Conservation (phyloP, 2,888 invertebrate species). For the Corbicula japonica region DNA sequence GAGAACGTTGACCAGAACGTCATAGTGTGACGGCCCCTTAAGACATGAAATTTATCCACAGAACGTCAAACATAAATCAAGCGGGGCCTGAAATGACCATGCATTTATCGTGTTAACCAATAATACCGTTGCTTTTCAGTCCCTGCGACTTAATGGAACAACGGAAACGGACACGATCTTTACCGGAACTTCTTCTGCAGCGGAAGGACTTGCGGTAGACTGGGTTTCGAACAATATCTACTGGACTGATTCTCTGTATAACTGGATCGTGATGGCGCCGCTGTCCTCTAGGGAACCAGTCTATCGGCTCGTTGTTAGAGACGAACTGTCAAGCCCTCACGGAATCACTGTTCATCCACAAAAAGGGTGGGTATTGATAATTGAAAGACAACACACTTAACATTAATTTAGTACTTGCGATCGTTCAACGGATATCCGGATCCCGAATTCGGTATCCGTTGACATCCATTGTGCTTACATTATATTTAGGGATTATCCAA, state of each 20-base stretch:
- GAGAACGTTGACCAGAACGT: no score
- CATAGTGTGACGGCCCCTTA: no score
- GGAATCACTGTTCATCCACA: slow-evolving; percentile 82
- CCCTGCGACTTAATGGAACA: slow-evolving; percentile 74
- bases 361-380: slow-evolving; percentile 75
- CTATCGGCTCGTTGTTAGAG: slow-evolving; percentile 69
- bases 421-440: no score
- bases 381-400: no score
- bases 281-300: slow-evolving; percentile 43
- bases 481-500: no score
- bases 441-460: no score
- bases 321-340: slow-evolving; percentile 80
- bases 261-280: slow-evolving; percentile 83
- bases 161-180: slow-evolving; percentile 78
- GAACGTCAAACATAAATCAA: no score
- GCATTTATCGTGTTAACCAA: no score
- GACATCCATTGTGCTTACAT: no score
- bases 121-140: slow-evolving; percentile 54
- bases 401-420: no score
- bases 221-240: slow-evolving; percentile 84
- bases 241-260: slow-evolving; percentile 83
- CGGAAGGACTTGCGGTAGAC: slow-evolving; percentile 82
- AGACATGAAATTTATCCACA: no score
- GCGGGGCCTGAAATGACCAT: no score
- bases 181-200: slow-evolving; percentile 81